Conservation (phyloP, 2,888 invertebrate genomes). For the Trichopoda pennipes region DNA sequence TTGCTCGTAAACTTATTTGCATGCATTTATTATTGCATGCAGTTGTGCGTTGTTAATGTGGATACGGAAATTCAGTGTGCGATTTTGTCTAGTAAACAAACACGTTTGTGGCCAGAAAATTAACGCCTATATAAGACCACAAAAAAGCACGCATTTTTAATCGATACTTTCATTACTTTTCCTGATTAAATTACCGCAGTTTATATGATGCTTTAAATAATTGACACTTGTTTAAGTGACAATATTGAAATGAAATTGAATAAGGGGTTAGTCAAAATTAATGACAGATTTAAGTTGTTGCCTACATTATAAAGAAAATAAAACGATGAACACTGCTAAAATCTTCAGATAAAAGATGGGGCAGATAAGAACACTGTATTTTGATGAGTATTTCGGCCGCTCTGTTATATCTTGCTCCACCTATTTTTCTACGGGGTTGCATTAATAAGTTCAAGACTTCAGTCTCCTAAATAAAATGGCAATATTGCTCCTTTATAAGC, state of each 20-base stretch:
- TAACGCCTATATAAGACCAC: conserved; percentile 77
- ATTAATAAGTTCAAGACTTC: too few species aligned
- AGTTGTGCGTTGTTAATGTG: background rate
- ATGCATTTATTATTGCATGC: conserved; percentile 6
- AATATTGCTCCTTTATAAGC: too few species aligned
- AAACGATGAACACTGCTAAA: too few species aligned
- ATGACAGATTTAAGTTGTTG: too few species aligned
- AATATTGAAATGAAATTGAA: background rate
- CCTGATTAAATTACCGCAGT: conserved; percentile 42
- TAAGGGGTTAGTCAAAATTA: background rate
- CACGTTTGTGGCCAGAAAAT: conserved; percentile 76
- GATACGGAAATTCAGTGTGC: conserved; percentile 41
- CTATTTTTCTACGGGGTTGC: too few species aligned
- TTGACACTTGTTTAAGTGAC: conserved; percentile 37
- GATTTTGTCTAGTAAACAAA: conserved; percentile 64
- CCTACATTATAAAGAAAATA: too few species aligned
- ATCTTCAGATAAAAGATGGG: too few species aligned
- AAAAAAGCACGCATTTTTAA: conserved; percentile 51
- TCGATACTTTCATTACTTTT: conserved; percentile 14
- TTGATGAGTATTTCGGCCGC: too few species aligned
- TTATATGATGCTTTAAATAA: conserved; percentile 8
- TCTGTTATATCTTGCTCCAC: too few species aligned
- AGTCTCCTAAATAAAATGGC: too few species aligned
- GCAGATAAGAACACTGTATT: too few species aligned
- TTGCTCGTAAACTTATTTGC: conserved; percentile 1